Evolutionary conservation across 2,888 invertebrate genomes (phyloP).

Genomic region (Ethmia dodecea): DNA sequence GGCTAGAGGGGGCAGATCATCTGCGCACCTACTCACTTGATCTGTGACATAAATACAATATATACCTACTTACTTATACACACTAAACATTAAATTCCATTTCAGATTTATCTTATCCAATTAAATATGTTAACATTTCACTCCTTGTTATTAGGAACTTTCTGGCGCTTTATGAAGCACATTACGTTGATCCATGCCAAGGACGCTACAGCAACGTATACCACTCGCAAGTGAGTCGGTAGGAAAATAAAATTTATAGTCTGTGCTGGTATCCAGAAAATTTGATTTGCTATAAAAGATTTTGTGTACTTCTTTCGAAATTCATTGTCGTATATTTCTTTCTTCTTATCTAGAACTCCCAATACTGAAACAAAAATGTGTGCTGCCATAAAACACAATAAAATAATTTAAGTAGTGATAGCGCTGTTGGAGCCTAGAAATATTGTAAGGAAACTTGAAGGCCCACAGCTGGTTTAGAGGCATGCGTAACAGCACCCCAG

Average conservation of each 20-base stretch:
- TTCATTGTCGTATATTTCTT: slow-evolving; percentile 82
- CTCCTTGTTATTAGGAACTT: no score
- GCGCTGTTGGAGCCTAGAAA: no score
- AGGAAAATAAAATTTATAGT: slow-evolving; percentile 86
- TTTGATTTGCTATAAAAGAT: slow-evolving; percentile 85
- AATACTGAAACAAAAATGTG: slow-evolving; percentile 74
- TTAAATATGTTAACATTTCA: no score
- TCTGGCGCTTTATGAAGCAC: slow-evolving; percentile 86
- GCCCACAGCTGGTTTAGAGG: no score
- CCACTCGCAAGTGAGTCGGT: slow-evolving; percentile 84
- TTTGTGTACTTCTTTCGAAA: slow-evolving; percentile 83
- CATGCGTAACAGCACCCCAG: no score
- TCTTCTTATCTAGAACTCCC: slow-evolving; percentile 84
- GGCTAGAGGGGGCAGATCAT: no score
- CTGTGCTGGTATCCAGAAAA: slow-evolving; percentile 91
- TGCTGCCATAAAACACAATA: not conserved
- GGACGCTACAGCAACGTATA: slow-evolving; percentile 87
- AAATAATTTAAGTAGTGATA: not conserved
- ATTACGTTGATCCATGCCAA: slow-evolving; percentile 92
- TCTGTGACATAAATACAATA: no score
- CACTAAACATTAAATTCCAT: no score
- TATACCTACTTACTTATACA: no score
- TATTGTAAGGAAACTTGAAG: no score
- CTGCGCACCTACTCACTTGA: no score
- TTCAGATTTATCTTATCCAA: no score